A percentile compares a stretch with the other conserved stretches of the same genome.
Evolutionary conservation across 1,140 invertebrate species (phyloP).

Genomic region (Colletes latitarsis): DNA sequence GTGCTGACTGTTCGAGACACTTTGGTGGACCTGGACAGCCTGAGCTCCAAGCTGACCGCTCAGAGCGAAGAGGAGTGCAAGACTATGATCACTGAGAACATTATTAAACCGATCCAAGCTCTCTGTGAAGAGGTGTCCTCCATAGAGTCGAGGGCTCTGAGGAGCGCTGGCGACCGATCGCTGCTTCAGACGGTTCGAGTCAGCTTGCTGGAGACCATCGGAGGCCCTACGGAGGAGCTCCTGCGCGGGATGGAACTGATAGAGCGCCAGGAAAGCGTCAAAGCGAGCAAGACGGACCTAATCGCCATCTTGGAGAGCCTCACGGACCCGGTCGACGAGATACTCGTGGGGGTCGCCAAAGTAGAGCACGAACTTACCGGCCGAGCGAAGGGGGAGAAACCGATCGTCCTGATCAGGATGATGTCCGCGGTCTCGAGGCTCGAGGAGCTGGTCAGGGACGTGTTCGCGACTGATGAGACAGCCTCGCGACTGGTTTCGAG

Average conservation of each 20-base stretch:
- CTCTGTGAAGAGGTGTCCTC: constrained; percentile 71
- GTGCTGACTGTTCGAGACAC: constrained; percentile 66
- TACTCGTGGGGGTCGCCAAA: constrained; percentile 71
- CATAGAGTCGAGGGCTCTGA: constrained; percentile 71
- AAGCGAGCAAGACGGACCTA: constrained; percentile 62
- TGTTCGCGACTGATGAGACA: constrained; percentile 20
- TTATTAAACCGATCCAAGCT: constrained; percentile 70
- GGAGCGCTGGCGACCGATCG: constrained; percentile 68
- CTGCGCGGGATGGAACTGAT: constrained; percentile 74
- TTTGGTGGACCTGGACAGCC: constrained; percentile 69
- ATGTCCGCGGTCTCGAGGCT: constrained; percentile 62
- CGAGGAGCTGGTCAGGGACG: constrained; percentile 45
- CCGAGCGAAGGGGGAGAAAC: constrained; percentile 61
- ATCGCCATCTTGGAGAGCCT: constrained; percentile 76
- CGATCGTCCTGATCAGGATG: constrained; percentile 72
- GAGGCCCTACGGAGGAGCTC: constrained; percentile 76
- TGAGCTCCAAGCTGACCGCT: constrained; percentile 38
- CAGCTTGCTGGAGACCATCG: constrained; percentile 73
- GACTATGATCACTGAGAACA: constrained; percentile 62
- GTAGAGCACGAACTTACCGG: constrained; percentile 72
- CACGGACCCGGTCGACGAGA: constrained; percentile 76
- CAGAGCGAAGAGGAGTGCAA: constrained; percentile 59
- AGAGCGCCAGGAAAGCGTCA: constrained; percentile 57
- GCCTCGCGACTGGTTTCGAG: constrained; percentile 30
- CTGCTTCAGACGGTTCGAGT: constrained; percentile 69